phyloP scores from a whole-genome alignment of 2,888 invertebrate species.

The Leptinotarsa juncta region DNA sequence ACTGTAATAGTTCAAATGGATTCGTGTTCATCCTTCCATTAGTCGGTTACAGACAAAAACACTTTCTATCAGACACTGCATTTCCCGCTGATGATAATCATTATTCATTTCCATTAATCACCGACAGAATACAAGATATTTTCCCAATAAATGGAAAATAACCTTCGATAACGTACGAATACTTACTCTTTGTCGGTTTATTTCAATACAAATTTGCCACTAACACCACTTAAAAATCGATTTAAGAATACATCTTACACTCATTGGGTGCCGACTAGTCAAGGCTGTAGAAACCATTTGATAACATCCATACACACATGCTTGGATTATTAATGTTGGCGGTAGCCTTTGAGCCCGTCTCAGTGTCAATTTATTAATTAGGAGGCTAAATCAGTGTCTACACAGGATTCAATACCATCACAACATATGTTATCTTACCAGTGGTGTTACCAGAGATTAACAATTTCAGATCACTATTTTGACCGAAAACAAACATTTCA shows the following conservation, averaged over 20 bases:
- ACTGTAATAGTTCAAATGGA: no score
- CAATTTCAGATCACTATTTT: no score
- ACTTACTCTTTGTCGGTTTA: not conserved
- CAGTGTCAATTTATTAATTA: constrained; percentile 42
- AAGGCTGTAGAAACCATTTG: constrained; percentile 24
- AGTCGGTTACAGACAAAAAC: no score
- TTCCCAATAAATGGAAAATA: not conserved
- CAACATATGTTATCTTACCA: constrained; percentile 20
- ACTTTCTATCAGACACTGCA: no score
- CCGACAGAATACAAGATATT: not conserved
- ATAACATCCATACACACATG: constrained; percentile 29
- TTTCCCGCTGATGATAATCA: no score
- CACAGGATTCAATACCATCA: constrained; percentile 13
- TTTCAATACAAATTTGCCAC: constrained; percentile 16
- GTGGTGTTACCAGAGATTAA: constrained; percentile 4
- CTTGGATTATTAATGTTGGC: constrained; percentile 31
- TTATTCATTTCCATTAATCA: not conserved
- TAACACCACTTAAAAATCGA: constrained; percentile 22
- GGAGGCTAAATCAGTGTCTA: constrained; percentile 39
- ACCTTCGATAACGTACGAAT: not conserved
- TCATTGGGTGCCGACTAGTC: constrained; percentile 16
- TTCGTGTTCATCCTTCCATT: no score
- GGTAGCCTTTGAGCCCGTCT: constrained; percentile 35
- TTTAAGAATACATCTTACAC: constrained; percentile 9
- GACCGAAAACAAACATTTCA: no score